Conservation (phyloP, 2,797 vertebrate species). For the Anolis apletophallus region DNA sequence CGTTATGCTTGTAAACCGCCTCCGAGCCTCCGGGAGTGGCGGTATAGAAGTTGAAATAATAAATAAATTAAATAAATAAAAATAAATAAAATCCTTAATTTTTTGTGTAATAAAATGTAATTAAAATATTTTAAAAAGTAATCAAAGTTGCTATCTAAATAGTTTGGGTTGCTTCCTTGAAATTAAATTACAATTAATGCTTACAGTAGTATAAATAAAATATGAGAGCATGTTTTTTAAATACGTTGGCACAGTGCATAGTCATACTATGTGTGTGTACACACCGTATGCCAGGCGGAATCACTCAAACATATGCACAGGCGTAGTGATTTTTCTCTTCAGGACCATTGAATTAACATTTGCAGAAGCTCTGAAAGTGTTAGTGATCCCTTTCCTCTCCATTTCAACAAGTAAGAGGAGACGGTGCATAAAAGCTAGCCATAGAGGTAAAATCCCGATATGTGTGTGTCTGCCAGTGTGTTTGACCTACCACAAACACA, state of each 20-base stretch:
- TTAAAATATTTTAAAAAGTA: neutral
- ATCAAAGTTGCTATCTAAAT: constrained; percentile 21
- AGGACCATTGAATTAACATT: constrained; percentile 19
- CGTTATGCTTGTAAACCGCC: too few relatives aligned
- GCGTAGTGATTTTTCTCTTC: neutral
- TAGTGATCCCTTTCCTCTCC: constrained; percentile 27
- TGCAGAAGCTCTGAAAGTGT: constrained; percentile 33
- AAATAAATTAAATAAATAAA: too few relatives aligned
- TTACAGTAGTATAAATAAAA: neutral
- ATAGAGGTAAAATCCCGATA: constrained; percentile 30
- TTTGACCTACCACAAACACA: constrained; percentile 16
- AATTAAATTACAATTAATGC: neutral
- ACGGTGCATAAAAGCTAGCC: constrained; percentile 29
- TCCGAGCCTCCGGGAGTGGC: too few relatives aligned
- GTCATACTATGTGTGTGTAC: constrained; percentile 32
- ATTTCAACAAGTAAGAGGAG: constrained; percentile 11
- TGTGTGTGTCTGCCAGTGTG: too few relatives aligned
- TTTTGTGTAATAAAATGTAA: constrained; percentile 14
- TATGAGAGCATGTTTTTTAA: neutral
- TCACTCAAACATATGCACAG: constrained; percentile 3
- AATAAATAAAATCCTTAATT: neutral
- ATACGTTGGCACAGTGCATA: constrained; percentile 36
- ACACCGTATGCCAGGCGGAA: neutral
- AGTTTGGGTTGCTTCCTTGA: neutral
- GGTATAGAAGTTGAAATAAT: too few relatives aligned